A percentile compares a stretch with the other conserved stretches of the same genome.
Conservation (phyloP, 2,113 vertebrate genomes). For the Tragelaphus strepsiceros region DNA sequence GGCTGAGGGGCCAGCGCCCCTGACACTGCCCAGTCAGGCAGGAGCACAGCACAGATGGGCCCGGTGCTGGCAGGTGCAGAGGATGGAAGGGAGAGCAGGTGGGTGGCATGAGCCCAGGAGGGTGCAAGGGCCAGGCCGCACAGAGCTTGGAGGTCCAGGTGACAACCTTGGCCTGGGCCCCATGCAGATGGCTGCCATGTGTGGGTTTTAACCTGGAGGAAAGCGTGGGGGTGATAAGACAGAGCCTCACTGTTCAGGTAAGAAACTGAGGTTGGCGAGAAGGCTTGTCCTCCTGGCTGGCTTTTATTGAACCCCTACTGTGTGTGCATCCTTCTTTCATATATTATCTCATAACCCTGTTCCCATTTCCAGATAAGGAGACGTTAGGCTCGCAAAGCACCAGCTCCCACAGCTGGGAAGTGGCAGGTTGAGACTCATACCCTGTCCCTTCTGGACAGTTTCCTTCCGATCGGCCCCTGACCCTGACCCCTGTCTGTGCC, state of each 20-base stretch:
- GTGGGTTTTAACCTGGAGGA: background rate
- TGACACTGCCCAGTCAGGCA: background rate
- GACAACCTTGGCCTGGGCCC: background rate
- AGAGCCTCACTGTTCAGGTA: background rate
- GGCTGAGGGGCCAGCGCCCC: fast-evolving
- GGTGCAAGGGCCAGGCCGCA: background rate
- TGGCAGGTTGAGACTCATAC: background rate
- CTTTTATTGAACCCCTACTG: background rate
- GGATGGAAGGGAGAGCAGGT: fast-evolving
- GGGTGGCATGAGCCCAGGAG: background rate
- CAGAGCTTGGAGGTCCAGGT: background rate
- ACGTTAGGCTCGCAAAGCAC: background rate
- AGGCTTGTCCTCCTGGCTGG: background rate
- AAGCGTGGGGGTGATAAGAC: background rate
- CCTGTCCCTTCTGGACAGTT: background rate
- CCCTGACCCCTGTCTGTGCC: fast-evolving
- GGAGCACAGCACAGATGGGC: background rate
- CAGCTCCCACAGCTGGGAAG: fast-evolving
- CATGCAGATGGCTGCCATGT: fast-evolving
- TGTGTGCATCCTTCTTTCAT: background rate
- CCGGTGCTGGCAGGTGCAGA: background rate
- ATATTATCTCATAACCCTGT: background rate
- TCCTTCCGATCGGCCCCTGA: fast-evolving
- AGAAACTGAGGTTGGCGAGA: background rate
- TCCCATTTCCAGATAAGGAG: background rate